These are phyloP conservation scores for Saguinus imperator DNA, from an alignment of 2,113 vertebrate genomes.

Conservation along the genomic window DNA sequence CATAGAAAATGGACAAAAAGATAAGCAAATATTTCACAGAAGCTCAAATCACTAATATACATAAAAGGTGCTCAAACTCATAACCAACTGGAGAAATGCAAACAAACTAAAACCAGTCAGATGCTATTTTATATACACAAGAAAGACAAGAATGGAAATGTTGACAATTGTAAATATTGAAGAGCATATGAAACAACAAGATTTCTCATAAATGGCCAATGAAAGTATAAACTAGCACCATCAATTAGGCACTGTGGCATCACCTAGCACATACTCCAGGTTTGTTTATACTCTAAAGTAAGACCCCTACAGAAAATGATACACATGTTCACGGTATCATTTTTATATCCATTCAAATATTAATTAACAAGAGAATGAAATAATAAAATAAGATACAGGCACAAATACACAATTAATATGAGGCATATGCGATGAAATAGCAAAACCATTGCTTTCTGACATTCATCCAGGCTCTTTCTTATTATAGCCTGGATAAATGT, in stretches of 20 bases:
- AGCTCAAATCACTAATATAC: background rate
- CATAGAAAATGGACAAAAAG: background rate
- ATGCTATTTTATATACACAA: background rate
- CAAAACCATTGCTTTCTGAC: background rate
- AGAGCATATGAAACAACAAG: background rate
- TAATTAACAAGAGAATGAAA: background rate
- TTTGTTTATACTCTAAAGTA: background rate
- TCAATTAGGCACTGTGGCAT: background rate
- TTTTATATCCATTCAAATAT: background rate
- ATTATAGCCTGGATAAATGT: background rate
- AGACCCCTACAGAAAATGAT: background rate
- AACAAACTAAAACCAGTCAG: background rate
- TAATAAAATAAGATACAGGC: background rate
- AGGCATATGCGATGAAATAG: background rate
- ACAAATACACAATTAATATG: background rate
- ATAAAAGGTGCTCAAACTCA: background rate
- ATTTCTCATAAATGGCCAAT: background rate
- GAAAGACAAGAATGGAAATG: background rate
- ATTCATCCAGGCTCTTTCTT: too few relatives aligned
- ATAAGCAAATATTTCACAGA: background rate
- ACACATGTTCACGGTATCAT: background rate
- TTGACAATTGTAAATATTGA: background rate
- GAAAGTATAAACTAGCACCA: background rate
- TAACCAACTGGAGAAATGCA: background rate
- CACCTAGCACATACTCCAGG: background rate